Percentiles rank a stretch among this genome's conserved stretches.
Evolutionary conservation across 2,113 vertebrate species (phyloP).

Genomic region (Motacilla tschutschensis): DNA sequence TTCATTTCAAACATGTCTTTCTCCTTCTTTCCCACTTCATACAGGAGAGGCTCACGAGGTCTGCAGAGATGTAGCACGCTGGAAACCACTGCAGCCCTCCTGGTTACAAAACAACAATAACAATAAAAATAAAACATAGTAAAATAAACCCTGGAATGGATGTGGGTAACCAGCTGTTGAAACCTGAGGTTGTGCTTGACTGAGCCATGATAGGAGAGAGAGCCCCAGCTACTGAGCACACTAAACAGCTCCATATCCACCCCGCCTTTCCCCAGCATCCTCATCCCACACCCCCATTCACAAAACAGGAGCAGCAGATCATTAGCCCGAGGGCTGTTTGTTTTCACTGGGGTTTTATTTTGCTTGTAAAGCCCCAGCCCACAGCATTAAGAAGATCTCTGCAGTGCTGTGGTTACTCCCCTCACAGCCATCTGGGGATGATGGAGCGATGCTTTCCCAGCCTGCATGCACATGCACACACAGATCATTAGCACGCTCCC

Average conservation of each 20-base stretch:
- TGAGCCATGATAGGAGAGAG: conserved; percentile 20
- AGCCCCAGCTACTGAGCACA: neutral
- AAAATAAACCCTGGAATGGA: conserved; percentile 27
- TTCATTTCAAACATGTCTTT: conserved; percentile 8
- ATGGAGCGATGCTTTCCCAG: neutral
- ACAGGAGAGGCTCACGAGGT: neutral
- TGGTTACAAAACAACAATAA: conserved; percentile 32
- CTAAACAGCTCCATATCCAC: conserved; percentile 30
- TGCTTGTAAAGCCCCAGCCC: conserved; percentile 28
- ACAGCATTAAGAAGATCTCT: neutral
- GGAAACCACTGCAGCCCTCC: conserved; percentile 22
- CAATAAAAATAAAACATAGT: conserved; percentile 19
- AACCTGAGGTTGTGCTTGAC: conserved; percentile 39
- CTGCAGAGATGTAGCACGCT: neutral
- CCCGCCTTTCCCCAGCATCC: neutral
- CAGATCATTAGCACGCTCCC: rapidly evolving
- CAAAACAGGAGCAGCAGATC: neutral
- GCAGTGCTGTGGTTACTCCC: conserved; percentile 3
- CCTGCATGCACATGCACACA: neutral
- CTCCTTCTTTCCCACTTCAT: neutral
- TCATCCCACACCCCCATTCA: neutral
- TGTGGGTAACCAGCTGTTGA: conserved; percentile 60
- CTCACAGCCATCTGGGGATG: neutral
- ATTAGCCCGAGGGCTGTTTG: neutral
- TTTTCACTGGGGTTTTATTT: conserved; percentile 10